Percentiles rank a stretch among this genome's conserved stretches.
These are phyloP conservation scores for Macrobrachium rosenbergii DNA, from an alignment of 1,140 invertebrate genomes.

Conservation along the genomic window DNA sequence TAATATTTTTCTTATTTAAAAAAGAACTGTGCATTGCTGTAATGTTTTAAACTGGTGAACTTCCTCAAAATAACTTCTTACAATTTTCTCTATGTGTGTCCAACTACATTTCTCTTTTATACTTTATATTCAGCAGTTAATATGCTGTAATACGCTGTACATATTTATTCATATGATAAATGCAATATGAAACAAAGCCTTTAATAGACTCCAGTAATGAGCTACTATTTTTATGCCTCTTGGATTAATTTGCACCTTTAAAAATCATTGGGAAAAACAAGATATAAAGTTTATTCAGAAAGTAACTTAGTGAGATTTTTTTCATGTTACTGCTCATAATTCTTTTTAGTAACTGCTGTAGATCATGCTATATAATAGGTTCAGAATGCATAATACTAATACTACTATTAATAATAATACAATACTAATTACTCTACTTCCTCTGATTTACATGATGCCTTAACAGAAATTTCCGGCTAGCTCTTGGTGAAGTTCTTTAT, in stretches of 20 bases:
- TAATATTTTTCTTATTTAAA: neutral
- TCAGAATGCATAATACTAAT: slow-evolving; percentile 29
- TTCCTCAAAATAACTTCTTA: neutral
- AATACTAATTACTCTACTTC: slow-evolving; percentile 51
- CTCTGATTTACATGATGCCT: slow-evolving; percentile 59
- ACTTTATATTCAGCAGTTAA: neutral
- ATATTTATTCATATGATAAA: slow-evolving; percentile 16
- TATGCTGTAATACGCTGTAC: slow-evolving; percentile 32
- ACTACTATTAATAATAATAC: too few species aligned
- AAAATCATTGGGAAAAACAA: too few species aligned
- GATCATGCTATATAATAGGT: slow-evolving; percentile 15
- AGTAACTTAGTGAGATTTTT: slow-evolving; percentile 15
- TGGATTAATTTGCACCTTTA: too few species aligned
- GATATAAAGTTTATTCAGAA: slow-evolving; percentile 4
- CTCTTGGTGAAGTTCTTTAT: slow-evolving; percentile 49
- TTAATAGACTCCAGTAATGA: too few species aligned
- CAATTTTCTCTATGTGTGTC: slow-evolving; percentile 10
- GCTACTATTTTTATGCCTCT: too few species aligned
- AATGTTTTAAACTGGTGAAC: too few species aligned
- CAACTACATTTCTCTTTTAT: slow-evolving; percentile 41
- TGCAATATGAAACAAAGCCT: too few species aligned
- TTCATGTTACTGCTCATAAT: slow-evolving; percentile 10
- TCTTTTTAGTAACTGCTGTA: slow-evolving; percentile 24
- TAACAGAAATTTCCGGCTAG: slow-evolving; percentile 54
- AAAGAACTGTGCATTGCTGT: too few species aligned